Conservation (phyloP, 2,113 vertebrate genomes). For the Aplodontia rufa region DNA sequence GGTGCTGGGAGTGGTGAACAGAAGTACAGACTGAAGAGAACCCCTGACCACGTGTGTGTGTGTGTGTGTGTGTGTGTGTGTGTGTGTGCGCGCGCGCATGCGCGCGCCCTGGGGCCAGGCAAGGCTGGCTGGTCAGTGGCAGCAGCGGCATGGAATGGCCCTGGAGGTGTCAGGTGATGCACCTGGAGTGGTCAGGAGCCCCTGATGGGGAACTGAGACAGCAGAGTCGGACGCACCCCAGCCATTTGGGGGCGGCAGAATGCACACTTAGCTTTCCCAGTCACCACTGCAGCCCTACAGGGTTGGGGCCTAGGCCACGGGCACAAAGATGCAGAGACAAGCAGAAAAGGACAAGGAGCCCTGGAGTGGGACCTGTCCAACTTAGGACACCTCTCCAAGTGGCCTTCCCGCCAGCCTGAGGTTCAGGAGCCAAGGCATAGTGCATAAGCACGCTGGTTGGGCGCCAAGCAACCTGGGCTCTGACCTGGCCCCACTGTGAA, state of each 20-base stretch:
- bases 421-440: background rate
- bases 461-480: too few relatives aligned
- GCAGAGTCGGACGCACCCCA: background rate
- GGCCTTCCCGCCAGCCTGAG: background rate
- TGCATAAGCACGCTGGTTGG: too few relatives aligned
- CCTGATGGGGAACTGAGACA: too few relatives aligned
- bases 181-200: too few relatives aligned
- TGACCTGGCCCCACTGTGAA: background rate
- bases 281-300: background rate
- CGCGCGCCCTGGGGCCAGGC: too few relatives aligned
- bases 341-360: background rate
- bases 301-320: background rate
- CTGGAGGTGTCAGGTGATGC: too few relatives aligned
- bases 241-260: background rate
- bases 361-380: background rate
- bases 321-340: background rate
- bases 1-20: background rate
- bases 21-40: background rate
- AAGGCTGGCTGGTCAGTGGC: background rate
- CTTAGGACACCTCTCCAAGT: background rate
- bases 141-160: fast-evolving
- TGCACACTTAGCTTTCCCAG: background rate
- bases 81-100: too few relatives aligned
- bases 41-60: fast-evolving
- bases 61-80: too few relatives aligned